A percentile compares a stretch with the other conserved stretches of the same genome.
phyloP scores from a whole-genome alignment of 2,797 vertebrate species.

The Natrix natrix region DNA sequence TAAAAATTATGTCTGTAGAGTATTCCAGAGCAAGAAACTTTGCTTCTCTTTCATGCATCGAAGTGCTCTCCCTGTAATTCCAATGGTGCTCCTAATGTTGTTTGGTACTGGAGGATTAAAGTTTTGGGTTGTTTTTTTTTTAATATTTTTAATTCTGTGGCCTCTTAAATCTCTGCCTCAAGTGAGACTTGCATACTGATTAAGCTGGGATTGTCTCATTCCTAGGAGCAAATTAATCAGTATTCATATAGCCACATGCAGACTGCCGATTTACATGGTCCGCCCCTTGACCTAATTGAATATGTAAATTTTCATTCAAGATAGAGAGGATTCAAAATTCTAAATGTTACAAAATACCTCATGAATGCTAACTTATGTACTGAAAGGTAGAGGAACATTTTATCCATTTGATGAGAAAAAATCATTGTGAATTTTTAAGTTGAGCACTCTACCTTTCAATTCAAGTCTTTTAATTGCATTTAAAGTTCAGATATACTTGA shows the following conservation, averaged over 20 bases:
- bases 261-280: background rate
- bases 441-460: background rate
- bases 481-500: background rate
- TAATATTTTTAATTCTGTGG: background rate
- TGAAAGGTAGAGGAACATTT: background rate
- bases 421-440: background rate
- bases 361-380: background rate
- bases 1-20: slow-evolving; percentile 23
- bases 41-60: background rate
- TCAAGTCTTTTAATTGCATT: background rate
- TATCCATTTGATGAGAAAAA: background rate
- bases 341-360: slow-evolving; percentile 16
- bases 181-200: slow-evolving; percentile 24
- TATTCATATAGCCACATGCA: background rate
- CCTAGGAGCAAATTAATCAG: slow-evolving; percentile 18
- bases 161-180: slow-evolving; percentile 29
- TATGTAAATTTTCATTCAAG: slow-evolving; percentile 10
- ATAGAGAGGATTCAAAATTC: slow-evolving; percentile 10
- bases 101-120: background rate
- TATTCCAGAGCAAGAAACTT: background rate
- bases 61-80: background rate
- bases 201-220: background rate
- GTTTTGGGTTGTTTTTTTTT: background rate
- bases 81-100: background rate
- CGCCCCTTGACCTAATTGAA: background rate